These are phyloP conservation scores for Embiotoca jacksoni DNA, from an alignment of 2,113 vertebrate species.

Conservation along the genomic window DNA sequence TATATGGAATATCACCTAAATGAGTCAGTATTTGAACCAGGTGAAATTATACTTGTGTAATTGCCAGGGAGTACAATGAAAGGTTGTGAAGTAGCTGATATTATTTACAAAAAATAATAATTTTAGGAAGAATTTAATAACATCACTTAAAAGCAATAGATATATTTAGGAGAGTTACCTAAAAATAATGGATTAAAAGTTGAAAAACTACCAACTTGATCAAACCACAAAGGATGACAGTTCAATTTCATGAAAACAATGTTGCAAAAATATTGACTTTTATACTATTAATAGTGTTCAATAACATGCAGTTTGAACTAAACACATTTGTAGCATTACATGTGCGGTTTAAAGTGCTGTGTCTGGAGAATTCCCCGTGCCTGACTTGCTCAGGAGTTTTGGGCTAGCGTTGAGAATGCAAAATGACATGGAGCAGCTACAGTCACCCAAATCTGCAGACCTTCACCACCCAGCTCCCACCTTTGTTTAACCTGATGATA, in stretches of 20 bases:
- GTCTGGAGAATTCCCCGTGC: not conserved
- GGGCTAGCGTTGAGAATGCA: not conserved
- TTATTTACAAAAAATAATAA: too few species aligned
- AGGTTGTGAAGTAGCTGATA: too few species aligned
- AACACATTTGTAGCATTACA: not conserved
- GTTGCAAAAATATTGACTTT: not conserved
- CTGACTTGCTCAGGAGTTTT: not conserved
- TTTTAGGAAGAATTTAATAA: too few species aligned
- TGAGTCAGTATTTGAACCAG: too few species aligned
- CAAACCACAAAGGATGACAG: not conserved
- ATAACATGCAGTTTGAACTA: too few species aligned
- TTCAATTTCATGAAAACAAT: not conserved
- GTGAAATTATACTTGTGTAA: too few species aligned
- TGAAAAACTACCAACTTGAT: not conserved
- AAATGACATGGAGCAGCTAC: slow-evolving; percentile 1
- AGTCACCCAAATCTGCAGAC: slow-evolving; percentile 8
- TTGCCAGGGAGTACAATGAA: too few species aligned
- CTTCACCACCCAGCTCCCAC: not conserved
- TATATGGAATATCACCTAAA: too few species aligned
- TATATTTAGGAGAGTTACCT: not conserved
- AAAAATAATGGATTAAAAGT: too few species aligned
- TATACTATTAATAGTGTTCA: too few species aligned
- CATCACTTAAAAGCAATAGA: not conserved
- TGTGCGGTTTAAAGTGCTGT: not conserved
- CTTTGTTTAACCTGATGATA: not conserved